phyloP scores from a whole-genome alignment of 2,113 vertebrate genomes.

The Eira barbara region DNA sequence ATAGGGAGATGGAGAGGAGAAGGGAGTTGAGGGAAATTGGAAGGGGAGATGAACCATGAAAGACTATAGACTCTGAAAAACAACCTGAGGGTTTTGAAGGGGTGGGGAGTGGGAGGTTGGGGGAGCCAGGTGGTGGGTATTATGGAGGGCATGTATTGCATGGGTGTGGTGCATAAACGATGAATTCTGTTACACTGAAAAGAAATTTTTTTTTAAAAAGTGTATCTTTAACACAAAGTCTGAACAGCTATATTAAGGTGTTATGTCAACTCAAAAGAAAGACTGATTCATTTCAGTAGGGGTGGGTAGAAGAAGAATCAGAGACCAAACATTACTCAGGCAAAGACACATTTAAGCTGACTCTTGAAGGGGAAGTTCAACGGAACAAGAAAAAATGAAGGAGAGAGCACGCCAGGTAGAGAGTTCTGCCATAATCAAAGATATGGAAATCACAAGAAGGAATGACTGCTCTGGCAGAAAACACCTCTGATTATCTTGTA shows the following conservation, averaged over 20 bases:
- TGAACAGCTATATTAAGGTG: background rate
- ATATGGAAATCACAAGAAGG: background rate
- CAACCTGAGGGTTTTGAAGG: too few relatives aligned
- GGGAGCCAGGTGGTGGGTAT: too few relatives aligned
- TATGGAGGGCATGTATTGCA: too few relatives aligned
- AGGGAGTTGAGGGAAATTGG: too few relatives aligned
- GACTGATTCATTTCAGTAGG: background rate
- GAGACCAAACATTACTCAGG: background rate
- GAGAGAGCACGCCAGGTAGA: background rate
- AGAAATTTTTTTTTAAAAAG: background rate
- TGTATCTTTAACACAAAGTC: background rate
- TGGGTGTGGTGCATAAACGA: too few relatives aligned
- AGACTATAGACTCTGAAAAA: too few relatives aligned
- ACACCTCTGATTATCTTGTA: background rate
- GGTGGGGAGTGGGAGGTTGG: too few relatives aligned
- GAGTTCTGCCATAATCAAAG: background rate
- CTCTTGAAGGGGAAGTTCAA: background rate
- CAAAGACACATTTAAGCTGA: background rate
- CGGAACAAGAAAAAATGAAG: background rate
- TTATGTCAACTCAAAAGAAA: background rate
- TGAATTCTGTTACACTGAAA: too few relatives aligned
- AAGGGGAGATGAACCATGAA: too few relatives aligned
- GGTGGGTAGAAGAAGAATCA: background rate
- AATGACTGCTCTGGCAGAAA: background rate
- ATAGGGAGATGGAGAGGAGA: too few relatives aligned